Percentiles rank a stretch among this genome's conserved stretches.
These are phyloP conservation scores for Erebia aethiops DNA, from an alignment of 2,888 invertebrate species.

Conservation along the genomic window DNA sequence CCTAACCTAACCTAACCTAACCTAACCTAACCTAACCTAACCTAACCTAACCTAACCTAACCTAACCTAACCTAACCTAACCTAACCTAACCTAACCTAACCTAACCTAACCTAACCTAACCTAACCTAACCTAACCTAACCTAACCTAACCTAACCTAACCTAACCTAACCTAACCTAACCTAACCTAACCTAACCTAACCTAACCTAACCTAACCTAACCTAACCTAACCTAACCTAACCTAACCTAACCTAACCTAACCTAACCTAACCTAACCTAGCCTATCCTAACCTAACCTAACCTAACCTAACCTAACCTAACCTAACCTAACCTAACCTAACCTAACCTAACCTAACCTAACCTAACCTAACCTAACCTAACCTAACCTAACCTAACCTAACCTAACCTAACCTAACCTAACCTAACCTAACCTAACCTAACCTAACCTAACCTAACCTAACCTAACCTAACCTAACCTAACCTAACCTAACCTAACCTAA, in stretches of 20 bases:
- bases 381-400: neutral
- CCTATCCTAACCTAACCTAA: neutral
- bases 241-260: slow-evolving; percentile 1
- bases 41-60: too few species aligned
- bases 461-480: slow-evolving; percentile 13
- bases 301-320: slow-evolving; percentile 7
- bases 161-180: slow-evolving; percentile 7
- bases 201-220: slow-evolving; percentile 6
- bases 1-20: too few species aligned
- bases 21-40: too few species aligned
- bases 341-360: slow-evolving; percentile 22
- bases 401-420: neutral
- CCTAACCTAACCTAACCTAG: slow-evolving; percentile 1
- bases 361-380: neutral
- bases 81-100: too few species aligned
- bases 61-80: too few species aligned
- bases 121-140: slow-evolving; percentile 7
- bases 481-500: slow-evolving; percentile 10
- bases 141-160: slow-evolving; percentile 7
- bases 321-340: slow-evolving; percentile 21
- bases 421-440: slow-evolving; percentile 3
- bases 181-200: slow-evolving; percentile 7
- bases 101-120: too few species aligned
- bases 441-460: slow-evolving; percentile 3
- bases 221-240: neutral